Evolutionary conservation across 2,888 invertebrate genomes (phyloP).

Genomic region (Ophion ellenae): DNA sequence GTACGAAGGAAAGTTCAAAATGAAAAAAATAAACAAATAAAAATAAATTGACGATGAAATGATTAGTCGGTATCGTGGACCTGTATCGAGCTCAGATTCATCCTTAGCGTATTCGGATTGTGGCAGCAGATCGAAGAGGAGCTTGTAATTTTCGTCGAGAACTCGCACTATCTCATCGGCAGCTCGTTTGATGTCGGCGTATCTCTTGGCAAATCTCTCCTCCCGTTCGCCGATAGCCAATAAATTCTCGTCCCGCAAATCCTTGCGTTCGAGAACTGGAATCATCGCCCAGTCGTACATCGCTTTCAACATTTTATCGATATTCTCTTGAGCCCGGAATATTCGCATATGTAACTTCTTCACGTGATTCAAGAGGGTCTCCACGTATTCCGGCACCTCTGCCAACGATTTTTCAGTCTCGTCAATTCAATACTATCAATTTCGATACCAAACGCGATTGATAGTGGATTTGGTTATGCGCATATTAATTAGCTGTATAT

Average conservation of each 20-base stretch:
- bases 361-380: conserved; percentile 88
- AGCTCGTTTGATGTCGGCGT: conserved; percentile 84
- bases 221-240: conserved; percentile 86
- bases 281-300: conserved; percentile 89
- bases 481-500: background rate
- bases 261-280: conserved; percentile 91
- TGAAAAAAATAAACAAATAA: background rate
- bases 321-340: conserved; percentile 88
- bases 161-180: conserved; percentile 86
- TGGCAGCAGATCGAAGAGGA: conserved; percentile 88
- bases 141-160: conserved; percentile 87
- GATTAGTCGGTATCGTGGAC: conserved; percentile 9
- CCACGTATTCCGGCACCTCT: conserved; percentile 89
- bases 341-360: conserved; percentile 90
- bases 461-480: background rate
- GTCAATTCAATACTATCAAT: background rate
- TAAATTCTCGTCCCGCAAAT: conserved; percentile 86
- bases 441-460: conserved; percentile 2
- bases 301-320: conserved; percentile 85
- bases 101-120: conserved; percentile 79
- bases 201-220: conserved; percentile 86
- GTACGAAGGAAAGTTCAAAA: background rate
- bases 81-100: conserved; percentile 68
- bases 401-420: conserved; percentile 78
- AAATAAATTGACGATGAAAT: background rate